Evolutionary conservation across 1,140 invertebrate species (phyloP).

Genomic region (Sweltsa coloradensis): DNA sequence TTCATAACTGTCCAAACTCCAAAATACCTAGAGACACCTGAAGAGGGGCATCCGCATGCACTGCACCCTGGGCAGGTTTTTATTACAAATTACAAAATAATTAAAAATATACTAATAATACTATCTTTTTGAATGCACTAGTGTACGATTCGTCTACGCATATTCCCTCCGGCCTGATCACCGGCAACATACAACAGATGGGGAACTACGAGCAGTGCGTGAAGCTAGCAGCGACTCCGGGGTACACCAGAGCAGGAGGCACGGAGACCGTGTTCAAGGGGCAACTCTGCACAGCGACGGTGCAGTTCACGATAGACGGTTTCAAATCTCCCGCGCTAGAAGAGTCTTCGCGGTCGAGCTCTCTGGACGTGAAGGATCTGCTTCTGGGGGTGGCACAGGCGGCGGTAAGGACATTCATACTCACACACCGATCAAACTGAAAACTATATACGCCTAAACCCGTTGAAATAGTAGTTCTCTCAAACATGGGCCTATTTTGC

Average conservation of each 20-base stretch:
- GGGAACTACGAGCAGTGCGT: conserved; percentile 7
- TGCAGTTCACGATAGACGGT: not conserved
- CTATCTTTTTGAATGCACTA: not conserved
- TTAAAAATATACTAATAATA: not conserved
- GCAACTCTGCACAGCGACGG: not conserved
- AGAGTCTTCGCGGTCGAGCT: not conserved
- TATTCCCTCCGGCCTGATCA: conserved; percentile 3
- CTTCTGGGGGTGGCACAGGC: not conserved
- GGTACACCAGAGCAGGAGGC: too few species aligned
- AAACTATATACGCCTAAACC: not conserved
- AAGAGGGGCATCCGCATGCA: not conserved
- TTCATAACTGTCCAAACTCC: not conserved
- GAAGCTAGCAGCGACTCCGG: not conserved
- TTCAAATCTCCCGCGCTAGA: too few species aligned
- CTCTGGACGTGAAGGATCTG: not conserved
- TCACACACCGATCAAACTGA: not conserved
- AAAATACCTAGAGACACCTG: not conserved
- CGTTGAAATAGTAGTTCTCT: not conserved
- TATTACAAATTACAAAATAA: not conserved
- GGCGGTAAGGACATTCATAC: not conserved
- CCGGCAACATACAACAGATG: conserved; percentile 4
- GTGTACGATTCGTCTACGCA: conserved; percentile 8
- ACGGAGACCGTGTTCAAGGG: not conserved
- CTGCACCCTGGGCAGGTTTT: not conserved
- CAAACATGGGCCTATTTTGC: not conserved